Base-by-base conservation (phyloP, 2,888 invertebrate genomes). In the Melieria omissa region DNA sequence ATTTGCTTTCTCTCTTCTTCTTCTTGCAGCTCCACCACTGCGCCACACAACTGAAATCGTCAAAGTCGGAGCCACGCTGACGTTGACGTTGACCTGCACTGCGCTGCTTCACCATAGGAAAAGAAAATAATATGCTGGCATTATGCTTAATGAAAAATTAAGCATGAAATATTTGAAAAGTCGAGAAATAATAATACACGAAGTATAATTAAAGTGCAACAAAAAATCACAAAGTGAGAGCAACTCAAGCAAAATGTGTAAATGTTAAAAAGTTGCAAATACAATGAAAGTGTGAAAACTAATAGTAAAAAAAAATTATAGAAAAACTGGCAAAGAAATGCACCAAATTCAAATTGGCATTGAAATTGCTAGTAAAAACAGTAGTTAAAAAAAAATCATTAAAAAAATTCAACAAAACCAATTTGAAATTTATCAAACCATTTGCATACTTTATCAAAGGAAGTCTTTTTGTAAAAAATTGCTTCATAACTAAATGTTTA, bases 281-380 rank as follows among this genome's bases (percentile, higher is more conserved):
- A 74, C 57, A 49, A 74, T 76, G 42, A 71, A 76, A 70, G 72
- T 72, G 73, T 76, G 42, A 71, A 76, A 70, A 71, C 72, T 69
- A 68, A 75, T 73, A 75, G 52, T 70, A 74, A 73, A 74, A 73
- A 74, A 63, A 55, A 46, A 66, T 58, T 65, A 64, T 64, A 61
- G 42, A 49, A 47, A 46, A 54, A 52, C 16, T n/a, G 10, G 14
- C 41, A 58, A 63, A 63, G 41, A 54, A 57, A 46, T 46, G 58
- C 42, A 65, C 12, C 1, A 54, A 12, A 65, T 52, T 52, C 41
- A 14, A 55, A 14, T 55, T 52, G 29, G 42, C 52, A 55, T 49
- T 42, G 52, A 57, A 54, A 42, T 46, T 52, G 10, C 29, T 55
- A 54, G 46, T 44, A 71, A 65, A 62, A 14, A 61, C 52, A 12